Percentiles rank a stretch among this genome's conserved stretches.
These are phyloP conservation scores for Tachysurus fulvidraco DNA, from an alignment of 2,113 vertebrate genomes.

Conservation along the genomic window DNA sequence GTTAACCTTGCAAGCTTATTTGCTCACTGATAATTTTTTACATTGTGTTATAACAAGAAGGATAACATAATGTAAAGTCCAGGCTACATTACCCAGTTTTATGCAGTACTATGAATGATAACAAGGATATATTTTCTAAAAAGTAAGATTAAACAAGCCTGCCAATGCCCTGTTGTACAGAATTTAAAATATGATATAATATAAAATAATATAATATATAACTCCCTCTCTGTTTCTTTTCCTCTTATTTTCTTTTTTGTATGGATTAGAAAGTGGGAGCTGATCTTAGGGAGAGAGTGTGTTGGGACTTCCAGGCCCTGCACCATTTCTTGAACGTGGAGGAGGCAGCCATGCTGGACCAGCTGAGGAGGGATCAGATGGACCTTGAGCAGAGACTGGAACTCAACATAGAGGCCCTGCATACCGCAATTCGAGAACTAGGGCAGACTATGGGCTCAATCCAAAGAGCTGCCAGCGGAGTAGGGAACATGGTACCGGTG, in stretches of 20 bases:
- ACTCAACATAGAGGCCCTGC: constrained; percentile 61
- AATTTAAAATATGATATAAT: background rate
- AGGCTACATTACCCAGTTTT: background rate
- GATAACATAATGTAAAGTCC: background rate
- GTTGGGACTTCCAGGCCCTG: constrained; percentile 74
- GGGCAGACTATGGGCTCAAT: constrained; percentile 65
- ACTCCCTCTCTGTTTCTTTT: background rate
- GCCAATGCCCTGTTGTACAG: background rate
- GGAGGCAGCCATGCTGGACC: constrained; percentile 72
- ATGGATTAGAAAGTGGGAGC: constrained; percentile 56
- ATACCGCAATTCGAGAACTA: constrained; percentile 63
- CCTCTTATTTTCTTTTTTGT: background rate
- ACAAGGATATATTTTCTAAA: background rate
- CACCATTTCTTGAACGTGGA: constrained; percentile 77
- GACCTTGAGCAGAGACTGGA: constrained; percentile 65
- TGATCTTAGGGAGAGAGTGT: constrained; percentile 73
- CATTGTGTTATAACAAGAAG: background rate
- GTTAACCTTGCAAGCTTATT: background rate
- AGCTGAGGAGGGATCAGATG: constrained; percentile 69
- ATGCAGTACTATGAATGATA: background rate
- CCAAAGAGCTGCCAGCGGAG: constrained; percentile 54
- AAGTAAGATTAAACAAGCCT: background rate
- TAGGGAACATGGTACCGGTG: constrained; percentile 54
- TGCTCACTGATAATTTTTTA: background rate
- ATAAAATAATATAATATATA: background rate